phyloP scores from a whole-genome alignment of 23 tunicate genomes.

The Styela clava region DNA sequence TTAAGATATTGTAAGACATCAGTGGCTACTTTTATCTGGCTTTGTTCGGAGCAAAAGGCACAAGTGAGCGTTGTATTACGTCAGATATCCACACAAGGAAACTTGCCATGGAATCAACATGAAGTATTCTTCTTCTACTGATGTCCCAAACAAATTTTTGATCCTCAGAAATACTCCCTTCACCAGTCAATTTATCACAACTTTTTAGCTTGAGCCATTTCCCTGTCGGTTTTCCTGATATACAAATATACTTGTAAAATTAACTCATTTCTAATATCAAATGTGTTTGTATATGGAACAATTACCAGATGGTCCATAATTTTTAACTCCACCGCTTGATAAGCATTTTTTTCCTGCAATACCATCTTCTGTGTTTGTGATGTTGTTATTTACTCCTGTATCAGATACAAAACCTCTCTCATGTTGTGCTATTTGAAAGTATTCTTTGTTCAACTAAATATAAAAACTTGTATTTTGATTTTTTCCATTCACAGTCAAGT shows the following conservation, averaged over 20 bases:
- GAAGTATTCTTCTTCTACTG: conserved; percentile 40
- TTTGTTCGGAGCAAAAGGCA: too few species aligned
- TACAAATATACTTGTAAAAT: too few species aligned
- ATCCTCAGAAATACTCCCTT: neutral
- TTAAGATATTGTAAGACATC: too few species aligned
- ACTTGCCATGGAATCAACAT: conserved; percentile 16
- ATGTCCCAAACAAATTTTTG: conserved; percentile 55
- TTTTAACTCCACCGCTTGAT: conserved; percentile 1
- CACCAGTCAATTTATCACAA: neutral
- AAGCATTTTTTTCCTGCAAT: neutral
- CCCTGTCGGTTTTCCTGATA: conserved; percentile 6
- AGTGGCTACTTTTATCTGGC: too few species aligned
- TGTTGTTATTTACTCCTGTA: neutral
- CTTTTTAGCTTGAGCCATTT: conserved; percentile 9
- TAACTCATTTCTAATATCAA: too few species aligned
- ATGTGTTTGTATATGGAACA: neutral
- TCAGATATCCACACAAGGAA: too few species aligned
- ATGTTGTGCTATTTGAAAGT: conserved; percentile 8
- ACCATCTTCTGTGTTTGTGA: neutral
- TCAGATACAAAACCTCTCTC: neutral
- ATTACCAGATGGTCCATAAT: conserved; percentile 5
- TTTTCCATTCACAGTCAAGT: too few species aligned
- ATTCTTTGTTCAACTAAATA: conserved; percentile 14
- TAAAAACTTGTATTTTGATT: too few species aligned
- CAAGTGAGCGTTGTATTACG: too few species aligned